Evolutionary conservation across 2,113 vertebrate species (phyloP).

Genomic region (Grammomys dolichurus): DNA sequence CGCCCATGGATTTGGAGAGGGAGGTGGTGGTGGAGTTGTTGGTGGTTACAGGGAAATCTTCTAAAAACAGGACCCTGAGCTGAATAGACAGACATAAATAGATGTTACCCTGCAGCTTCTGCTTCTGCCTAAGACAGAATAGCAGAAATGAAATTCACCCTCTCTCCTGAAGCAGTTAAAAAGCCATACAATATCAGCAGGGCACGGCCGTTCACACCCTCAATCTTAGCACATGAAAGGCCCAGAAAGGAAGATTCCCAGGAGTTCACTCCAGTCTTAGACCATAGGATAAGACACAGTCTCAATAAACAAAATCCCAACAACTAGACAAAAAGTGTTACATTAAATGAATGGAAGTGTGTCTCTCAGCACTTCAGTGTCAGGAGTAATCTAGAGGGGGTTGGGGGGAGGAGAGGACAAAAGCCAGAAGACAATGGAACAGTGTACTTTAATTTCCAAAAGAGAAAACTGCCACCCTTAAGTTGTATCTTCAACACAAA

Average conservation of each 20-base stretch:
- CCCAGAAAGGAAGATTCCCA: background rate
- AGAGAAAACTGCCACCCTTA: background rate
- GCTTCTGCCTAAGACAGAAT: background rate
- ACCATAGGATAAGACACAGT: too few species aligned
- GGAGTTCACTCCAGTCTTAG: background rate
- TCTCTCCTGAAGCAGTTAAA: background rate
- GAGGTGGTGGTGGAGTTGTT: background rate
- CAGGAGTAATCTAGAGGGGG: background rate
- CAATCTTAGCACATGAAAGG: background rate
- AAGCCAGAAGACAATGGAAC: background rate
- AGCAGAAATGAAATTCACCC: background rate
- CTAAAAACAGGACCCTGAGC: background rate
- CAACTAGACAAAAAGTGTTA: background rate
- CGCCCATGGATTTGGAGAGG: background rate
- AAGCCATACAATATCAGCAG: background rate
- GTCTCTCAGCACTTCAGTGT: background rate
- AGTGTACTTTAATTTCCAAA: background rate
- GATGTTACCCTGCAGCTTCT: background rate
- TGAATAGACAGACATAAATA: conserved; percentile 24
- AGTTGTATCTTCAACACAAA: conserved; percentile 17
- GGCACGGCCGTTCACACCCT: background rate
- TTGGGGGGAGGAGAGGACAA: background rate
- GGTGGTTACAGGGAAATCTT: background rate
- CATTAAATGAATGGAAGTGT: background rate
- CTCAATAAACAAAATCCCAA: background rate